These are phyloP conservation scores for Limonius californicus DNA, from an alignment of 1,140 invertebrate species.

Conservation along the genomic window DNA sequence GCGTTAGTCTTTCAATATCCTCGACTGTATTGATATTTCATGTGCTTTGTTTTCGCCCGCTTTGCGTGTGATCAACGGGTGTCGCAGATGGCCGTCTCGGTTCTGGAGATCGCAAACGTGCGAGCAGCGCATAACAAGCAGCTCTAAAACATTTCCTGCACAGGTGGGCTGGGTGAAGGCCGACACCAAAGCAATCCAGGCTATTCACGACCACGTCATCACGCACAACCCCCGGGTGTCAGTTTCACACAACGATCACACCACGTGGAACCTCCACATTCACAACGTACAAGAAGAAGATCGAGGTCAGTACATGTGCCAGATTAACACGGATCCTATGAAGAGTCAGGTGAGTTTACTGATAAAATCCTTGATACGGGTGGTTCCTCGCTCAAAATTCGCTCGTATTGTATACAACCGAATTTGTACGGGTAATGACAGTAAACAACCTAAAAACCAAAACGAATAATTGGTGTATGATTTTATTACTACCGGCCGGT, in stretches of 20 bases:
- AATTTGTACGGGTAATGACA: too few species aligned
- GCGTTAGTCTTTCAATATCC: constrained; percentile 27
- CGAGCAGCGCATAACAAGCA: constrained; percentile 28
- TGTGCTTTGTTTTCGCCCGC: constrained; percentile 21
- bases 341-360: constrained; percentile 72
- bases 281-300: constrained; percentile 77
- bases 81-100: constrained; percentile 26
- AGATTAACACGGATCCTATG: constrained; percentile 92
- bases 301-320: constrained; percentile 86
- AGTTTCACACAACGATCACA: constrained; percentile 82
- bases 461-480: too few species aligned
- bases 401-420: too few species aligned
- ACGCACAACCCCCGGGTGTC: constrained; percentile 82
- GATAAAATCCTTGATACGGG: background rate
- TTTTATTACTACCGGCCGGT: too few species aligned
- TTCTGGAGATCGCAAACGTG: background rate
- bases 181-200: constrained; percentile 86
- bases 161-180: constrained; percentile 92
- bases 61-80: constrained; percentile 22
- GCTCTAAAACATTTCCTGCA: constrained; percentile 16
- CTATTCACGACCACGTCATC: constrained; percentile 89
- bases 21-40: constrained; percentile 33
- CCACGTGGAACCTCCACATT: constrained; percentile 85
- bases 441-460: background rate
- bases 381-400: too few species aligned